These are phyloP conservation scores for Ceratitis capitata DNA, from an alignment of 1,140 invertebrate species.

Conservation along the genomic window DNA sequence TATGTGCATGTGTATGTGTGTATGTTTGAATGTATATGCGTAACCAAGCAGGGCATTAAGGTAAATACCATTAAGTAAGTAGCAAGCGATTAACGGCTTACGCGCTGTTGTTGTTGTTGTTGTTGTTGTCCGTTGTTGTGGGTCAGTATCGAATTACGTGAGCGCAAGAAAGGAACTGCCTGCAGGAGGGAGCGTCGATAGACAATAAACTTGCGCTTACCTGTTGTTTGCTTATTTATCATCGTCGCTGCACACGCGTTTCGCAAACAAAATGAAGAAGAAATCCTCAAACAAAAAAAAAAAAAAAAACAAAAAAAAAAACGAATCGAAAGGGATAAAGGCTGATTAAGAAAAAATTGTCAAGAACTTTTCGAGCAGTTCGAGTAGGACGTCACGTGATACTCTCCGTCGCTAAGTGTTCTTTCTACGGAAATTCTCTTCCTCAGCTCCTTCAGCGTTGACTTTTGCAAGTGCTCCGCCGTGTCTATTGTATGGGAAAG, in stretches of 20 bases:
- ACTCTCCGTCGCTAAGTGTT: not conserved
- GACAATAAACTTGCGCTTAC: not conserved
- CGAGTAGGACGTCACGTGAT: slow-evolving; percentile 29
- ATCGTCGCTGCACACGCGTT: not conserved
- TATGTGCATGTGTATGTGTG: not conserved
- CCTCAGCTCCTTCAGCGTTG: too few species aligned
- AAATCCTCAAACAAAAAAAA: slow-evolving; percentile 7
- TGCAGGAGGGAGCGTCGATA: not conserved
- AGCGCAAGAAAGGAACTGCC: not conserved
- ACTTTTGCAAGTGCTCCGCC: too few species aligned
- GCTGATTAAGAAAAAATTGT: not conserved
- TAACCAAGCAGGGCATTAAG: not conserved
- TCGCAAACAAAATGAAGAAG: not conserved
- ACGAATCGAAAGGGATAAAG: not conserved
- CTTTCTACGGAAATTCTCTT: not conserved
- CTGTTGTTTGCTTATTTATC: too few species aligned
- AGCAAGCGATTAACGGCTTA: slow-evolving; percentile 29
- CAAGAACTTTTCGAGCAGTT: not conserved
- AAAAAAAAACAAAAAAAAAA: too few species aligned
- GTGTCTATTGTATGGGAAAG: not conserved
- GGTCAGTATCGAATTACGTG: slow-evolving; percentile 9
- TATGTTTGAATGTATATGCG: not conserved
- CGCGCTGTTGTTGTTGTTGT: not conserved
- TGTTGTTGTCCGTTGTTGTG: too few species aligned
- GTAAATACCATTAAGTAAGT: slow-evolving; percentile 3